phyloP scores from a whole-genome alignment of 2,888 invertebrate species.

The Protophormia terraenovae region DNA sequence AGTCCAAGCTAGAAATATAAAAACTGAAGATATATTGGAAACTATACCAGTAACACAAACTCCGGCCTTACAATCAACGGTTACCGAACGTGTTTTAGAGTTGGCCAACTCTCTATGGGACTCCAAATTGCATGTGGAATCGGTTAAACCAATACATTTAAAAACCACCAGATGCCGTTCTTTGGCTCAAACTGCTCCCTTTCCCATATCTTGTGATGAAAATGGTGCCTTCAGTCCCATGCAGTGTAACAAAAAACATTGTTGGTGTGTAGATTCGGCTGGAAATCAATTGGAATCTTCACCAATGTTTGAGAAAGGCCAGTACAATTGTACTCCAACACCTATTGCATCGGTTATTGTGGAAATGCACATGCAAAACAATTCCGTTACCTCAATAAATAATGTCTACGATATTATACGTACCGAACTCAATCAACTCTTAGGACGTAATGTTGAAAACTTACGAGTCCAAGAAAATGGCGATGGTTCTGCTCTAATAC shows the following conservation, averaged over 20 bases:
- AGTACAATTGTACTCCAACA: slow-evolving; percentile 84
- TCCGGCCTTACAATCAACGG: slow-evolving; percentile 76
- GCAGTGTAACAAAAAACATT: slow-evolving; percentile 86
- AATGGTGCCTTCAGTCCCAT: slow-evolving; percentile 88
- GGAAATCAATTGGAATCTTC: slow-evolving; percentile 86
- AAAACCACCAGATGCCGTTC: slow-evolving; percentile 82
- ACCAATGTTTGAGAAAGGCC: slow-evolving; percentile 84
- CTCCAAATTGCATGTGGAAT: slow-evolving; percentile 79
- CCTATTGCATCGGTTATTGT: slow-evolving; percentile 89
- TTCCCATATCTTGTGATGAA: slow-evolving; percentile 84
- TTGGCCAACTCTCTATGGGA: slow-evolving; percentile 77
- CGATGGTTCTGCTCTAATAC: slow-evolving; percentile 82
- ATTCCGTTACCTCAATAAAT: slow-evolving; percentile 82
- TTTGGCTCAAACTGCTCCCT: slow-evolving; percentile 78
- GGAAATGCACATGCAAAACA: slow-evolving; percentile 87
- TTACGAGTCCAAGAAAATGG: slow-evolving; percentile 82
- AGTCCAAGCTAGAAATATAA: slow-evolving; percentile 52
- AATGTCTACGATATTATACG: slow-evolving; percentile 82
- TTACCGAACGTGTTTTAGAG: slow-evolving; percentile 77
- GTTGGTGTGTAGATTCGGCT: slow-evolving; percentile 94
- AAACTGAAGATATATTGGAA: slow-evolving; percentile 43
- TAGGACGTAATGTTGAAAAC: slow-evolving; percentile 83
- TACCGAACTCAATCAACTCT: slow-evolving; percentile 77
- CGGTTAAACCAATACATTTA: slow-evolving; percentile 74
- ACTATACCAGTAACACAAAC: background rate